Evolutionary conservation across 2,888 invertebrate species (phyloP), one percentile per base, ranked within the genome.

Genomic region (Platycheirus rosarum): DNA sequence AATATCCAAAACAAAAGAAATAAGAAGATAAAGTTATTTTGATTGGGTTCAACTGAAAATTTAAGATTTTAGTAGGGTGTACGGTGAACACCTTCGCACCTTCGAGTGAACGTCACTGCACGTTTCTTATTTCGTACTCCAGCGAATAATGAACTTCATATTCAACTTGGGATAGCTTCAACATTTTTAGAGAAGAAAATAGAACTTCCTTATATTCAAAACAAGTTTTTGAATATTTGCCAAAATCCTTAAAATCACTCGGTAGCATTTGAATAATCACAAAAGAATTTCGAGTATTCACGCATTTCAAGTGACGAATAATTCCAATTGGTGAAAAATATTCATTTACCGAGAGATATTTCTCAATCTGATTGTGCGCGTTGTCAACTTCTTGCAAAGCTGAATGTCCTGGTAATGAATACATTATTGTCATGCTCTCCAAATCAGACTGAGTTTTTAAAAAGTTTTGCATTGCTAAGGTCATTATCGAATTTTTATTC

Each of bases 291-390:
- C 20, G 23, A 1, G 1, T 7, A 9, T 70, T 70, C n/a, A 70
- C 46, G 2, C 7, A n/a, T 49, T 70, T 70, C 0, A 69, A 5
- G 3, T 23, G 29, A 16, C 53, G 7, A 26, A 68, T 53, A 8
- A 68, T 29, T 11, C 57, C 49, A 6, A 62, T 51, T 11, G 62
- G 48, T 4, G 70, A 71, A 32, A 71, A 71, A 62, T 62, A 71
- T 51, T 63, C 63, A 57, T 73, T 73, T 2, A 53, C 18, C 6
- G 44, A 42, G 13, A 73, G 35, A 37, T 53, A 4, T 37, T 53
- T 63, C 42, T 93, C 93, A 88, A 95, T 95, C 91, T 35, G 55
- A 8, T 57, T 57, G 13, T 68, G 66, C 4, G 44, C 44, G 13
- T 68, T 55, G 37, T 68, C 53, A 18, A 53, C 53, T 44, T 68